phyloP scores from a whole-genome alignment of 2,888 invertebrate genomes.

The Drosophila falleni region DNA sequence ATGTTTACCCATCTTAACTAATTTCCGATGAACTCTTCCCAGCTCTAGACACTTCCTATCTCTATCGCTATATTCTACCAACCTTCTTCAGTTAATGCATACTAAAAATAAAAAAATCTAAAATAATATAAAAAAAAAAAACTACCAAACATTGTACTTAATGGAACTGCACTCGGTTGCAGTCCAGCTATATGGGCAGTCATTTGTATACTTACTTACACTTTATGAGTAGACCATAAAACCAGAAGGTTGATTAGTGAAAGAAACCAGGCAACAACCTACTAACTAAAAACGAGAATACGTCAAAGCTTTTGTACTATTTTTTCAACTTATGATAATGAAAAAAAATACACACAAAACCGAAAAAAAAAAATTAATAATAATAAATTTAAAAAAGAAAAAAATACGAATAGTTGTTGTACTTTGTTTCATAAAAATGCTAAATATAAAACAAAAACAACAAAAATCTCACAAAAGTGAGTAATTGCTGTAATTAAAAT shows the following conservation, averaged over 20 bases:
- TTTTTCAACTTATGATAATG: constrained; percentile 69
- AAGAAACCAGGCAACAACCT: constrained; percentile 48
- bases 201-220: constrained; percentile 72
- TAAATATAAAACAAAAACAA: constrained; percentile 51
- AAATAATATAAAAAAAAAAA: constrained; percentile 34
- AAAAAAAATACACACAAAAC: constrained; percentile 41
- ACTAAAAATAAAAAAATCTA: constrained; percentile 53
- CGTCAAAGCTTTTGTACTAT: constrained; percentile 82
- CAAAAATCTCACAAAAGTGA: constrained; percentile 52
- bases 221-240: constrained; percentile 50
- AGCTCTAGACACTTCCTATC: constrained; percentile 34
- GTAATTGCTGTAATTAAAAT: constrained; percentile 71
- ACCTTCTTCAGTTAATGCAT: constrained; percentile 69
- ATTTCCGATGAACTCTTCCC: constrained; percentile 54
- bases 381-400: constrained; percentile 36
- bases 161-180: constrained; percentile 60
- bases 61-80: constrained; percentile 48
- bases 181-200: constrained; percentile 85
- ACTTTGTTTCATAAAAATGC: constrained; percentile 77
- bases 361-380: constrained; percentile 28
- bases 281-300: constrained; percentile 63
- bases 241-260: constrained; percentile 57
- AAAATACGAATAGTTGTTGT: constrained; percentile 73
- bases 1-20: constrained; percentile 50
- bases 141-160: constrained; percentile 69